Percentiles rank a stretch among this genome's conserved stretches.
phyloP scores from a whole-genome alignment of 2,888 invertebrate genomes.

The Hipparchia semele region DNA sequence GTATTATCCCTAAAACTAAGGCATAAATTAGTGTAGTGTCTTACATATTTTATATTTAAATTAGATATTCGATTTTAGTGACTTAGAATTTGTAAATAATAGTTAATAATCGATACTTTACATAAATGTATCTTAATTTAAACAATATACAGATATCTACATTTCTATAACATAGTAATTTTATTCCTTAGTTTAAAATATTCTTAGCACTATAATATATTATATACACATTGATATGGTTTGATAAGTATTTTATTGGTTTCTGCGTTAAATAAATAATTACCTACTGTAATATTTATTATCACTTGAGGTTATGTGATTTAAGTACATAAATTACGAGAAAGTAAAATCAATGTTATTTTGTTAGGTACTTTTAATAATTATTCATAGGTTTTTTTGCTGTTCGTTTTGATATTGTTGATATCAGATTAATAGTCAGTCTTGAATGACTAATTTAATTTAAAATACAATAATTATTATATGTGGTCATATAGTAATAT shows the following conservation, averaged over 20 bases:
- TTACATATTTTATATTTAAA: not conserved
- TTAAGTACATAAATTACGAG: slow-evolving; percentile 7
- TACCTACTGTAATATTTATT: not conserved
- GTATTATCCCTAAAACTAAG: not conserved
- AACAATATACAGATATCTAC: slow-evolving; percentile 13
- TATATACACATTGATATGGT: slow-evolving; percentile 26
- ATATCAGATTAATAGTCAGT: not conserved
- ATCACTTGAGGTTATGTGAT: not conserved
- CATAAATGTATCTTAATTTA: not conserved
- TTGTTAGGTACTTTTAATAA: no score
- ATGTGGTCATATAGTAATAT: not conserved
- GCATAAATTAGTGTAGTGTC: not conserved
- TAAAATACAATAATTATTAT: slow-evolving; percentile 10
- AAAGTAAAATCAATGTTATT: not conserved
- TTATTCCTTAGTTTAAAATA: not conserved
- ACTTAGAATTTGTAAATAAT: slow-evolving; percentile 4
- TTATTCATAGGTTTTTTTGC: not conserved
- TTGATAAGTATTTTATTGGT: slow-evolving; percentile 16
- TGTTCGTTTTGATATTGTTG: not conserved
- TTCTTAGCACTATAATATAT: not conserved
- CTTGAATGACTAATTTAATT: not conserved
- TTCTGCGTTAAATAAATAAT: slow-evolving; percentile 6
- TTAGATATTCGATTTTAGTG: slow-evolving; percentile 11
- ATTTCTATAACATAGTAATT: not conserved
- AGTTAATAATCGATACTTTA: not conserved